Evolutionary conservation across 2,888 invertebrate genomes (phyloP).

Genomic region (Idaea biselata): DNA sequence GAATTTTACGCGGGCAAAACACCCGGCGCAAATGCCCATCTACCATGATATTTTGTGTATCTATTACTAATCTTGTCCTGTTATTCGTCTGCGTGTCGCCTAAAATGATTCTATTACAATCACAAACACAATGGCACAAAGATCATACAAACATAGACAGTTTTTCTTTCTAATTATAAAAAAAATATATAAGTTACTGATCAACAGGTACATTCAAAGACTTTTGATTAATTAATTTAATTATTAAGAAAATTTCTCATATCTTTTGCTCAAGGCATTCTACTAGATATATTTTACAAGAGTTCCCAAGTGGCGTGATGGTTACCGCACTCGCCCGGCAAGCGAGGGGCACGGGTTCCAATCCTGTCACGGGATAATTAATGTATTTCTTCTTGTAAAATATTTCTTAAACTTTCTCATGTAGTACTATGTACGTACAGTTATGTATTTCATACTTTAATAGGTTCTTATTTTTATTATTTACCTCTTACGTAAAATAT

Average conservation of each 20-base stretch:
- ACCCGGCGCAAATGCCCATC: too few relatives aligned
- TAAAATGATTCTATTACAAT: slow-evolving; percentile 33
- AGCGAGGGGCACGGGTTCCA: too few relatives aligned
- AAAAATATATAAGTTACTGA: slow-evolving; percentile 16
- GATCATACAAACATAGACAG: slow-evolving; percentile 31
- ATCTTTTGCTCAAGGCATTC: too few relatives aligned
- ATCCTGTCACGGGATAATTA: too few relatives aligned
- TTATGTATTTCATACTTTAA: background rate
- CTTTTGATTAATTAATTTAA: too few relatives aligned
- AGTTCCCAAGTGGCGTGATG: too few relatives aligned
- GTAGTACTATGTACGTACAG: background rate
- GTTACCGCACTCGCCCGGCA: too few relatives aligned
- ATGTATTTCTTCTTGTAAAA: too few relatives aligned
- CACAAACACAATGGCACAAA: slow-evolving; percentile 63
- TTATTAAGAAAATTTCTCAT: slow-evolving; percentile 1
- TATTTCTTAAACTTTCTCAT: too few relatives aligned
- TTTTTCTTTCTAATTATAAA: slow-evolving; percentile 16
- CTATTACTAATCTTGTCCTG: background rate
- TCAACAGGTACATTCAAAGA: slow-evolving; percentile 15
- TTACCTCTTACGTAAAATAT: background rate
- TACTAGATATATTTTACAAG: too few relatives aligned
- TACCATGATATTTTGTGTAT: too few relatives aligned
- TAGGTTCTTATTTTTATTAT: background rate
- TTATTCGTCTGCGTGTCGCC: background rate
- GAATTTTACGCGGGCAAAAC: too few relatives aligned